Conservation (phyloP, 2,888 invertebrate genomes). For the Ochropacha duplaris region DNA sequence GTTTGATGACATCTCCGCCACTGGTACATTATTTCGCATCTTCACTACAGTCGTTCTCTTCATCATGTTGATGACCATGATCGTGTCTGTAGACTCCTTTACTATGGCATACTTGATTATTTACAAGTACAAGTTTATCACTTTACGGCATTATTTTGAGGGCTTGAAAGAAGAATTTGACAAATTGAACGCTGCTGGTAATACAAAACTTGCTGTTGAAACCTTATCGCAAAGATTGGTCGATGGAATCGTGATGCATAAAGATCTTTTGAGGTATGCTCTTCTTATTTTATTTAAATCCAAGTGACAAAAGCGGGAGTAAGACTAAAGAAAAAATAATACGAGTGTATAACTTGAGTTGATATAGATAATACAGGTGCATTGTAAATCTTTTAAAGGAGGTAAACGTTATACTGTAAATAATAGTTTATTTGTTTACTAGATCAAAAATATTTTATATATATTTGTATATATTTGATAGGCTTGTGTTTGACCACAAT, state of each 20-base stretch:
- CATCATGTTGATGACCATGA: constrained; percentile 62
- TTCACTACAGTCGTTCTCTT: constrained; percentile 49
- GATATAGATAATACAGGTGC: too few relatives aligned
- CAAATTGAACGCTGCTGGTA: constrained; percentile 33
- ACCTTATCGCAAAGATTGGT: constrained; percentile 51
- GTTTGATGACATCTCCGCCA: constrained; percentile 50
- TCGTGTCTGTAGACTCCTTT: constrained; percentile 57
- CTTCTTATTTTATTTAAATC: constrained; percentile 5
- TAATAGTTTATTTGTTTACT: too few relatives aligned
- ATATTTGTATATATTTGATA: too few relatives aligned
- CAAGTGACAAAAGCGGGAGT: neutral
- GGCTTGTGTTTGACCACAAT: too few relatives aligned
- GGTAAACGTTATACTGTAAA: too few relatives aligned
- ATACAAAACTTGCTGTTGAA: constrained; percentile 42
- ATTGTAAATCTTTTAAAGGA: too few relatives aligned
- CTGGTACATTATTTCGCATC: constrained; percentile 47
- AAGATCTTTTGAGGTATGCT: constrained; percentile 56
- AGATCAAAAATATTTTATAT: too few relatives aligned
- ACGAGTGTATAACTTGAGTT: too few relatives aligned
- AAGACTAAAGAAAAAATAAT: neutral
- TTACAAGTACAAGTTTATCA: constrained; percentile 72
- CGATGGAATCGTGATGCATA: constrained; percentile 69
- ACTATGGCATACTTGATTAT: constrained; percentile 63
- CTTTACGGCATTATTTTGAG: constrained; percentile 63
- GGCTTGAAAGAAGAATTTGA: constrained; percentile 49